Percentiles rank a stretch among this genome's conserved stretches.
These are phyloP conservation scores for Mareca penelope DNA, from an alignment of 2,797 vertebrate genomes.

Conservation along the genomic window DNA sequence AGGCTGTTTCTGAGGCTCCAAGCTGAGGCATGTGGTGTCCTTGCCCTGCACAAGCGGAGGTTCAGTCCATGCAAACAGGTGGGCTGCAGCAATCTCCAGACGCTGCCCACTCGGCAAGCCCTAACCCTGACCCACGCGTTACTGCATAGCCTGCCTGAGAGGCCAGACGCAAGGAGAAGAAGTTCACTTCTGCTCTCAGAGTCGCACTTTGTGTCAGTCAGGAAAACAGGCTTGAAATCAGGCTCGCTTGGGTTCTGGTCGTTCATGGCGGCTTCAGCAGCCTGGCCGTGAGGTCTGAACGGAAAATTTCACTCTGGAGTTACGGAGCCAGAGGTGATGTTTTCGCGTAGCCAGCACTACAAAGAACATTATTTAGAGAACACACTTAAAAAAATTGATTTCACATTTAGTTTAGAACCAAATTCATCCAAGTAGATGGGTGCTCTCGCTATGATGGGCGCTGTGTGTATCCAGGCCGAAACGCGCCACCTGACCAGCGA, in stretches of 20 bases:
- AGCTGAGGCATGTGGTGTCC: no score
- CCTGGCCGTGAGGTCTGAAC: background rate
- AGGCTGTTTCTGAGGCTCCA: no score
- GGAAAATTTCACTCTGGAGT: background rate
- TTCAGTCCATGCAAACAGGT: no score
- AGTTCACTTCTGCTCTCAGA: background rate
- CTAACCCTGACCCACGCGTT: background rate
- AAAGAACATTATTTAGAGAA: background rate
- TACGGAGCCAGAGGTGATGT: background rate
- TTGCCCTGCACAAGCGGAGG: no score
- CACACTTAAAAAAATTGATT: background rate
- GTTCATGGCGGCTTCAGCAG: background rate
- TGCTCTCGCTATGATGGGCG: background rate
- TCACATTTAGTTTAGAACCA: background rate
- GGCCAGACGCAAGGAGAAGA: background rate
- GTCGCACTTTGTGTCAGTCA: background rate
- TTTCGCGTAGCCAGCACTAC: background rate
- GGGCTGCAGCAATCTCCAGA: no score
- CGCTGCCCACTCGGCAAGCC: background rate
- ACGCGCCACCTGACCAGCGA: background rate
- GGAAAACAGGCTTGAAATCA: background rate
- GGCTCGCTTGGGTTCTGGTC: background rate
- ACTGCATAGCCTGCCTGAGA: background rate
- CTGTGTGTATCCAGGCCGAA: background rate
- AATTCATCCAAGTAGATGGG: background rate